Evolutionary conservation across 2,797 vertebrate genomes (phyloP).

Genomic region (Sebastes oblongus): DNA sequence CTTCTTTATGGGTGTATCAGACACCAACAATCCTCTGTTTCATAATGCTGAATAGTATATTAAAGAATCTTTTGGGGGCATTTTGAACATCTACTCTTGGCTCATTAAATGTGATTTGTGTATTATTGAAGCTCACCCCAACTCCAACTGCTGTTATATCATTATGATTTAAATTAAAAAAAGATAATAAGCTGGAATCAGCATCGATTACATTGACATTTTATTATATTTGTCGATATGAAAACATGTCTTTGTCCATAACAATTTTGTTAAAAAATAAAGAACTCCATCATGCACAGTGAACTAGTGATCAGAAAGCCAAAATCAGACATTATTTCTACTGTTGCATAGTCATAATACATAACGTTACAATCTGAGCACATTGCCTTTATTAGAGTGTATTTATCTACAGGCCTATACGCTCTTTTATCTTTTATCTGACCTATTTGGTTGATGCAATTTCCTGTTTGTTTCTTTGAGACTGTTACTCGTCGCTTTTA

Average conservation of each 20-base stretch:
- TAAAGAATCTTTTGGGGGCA: neutral
- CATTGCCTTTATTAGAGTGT: too few relatives aligned
- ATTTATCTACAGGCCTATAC: too few relatives aligned
- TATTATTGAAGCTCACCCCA: neutral
- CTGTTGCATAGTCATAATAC: neutral
- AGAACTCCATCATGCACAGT: neutral
- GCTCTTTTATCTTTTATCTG: too few relatives aligned
- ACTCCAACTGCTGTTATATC: neutral
- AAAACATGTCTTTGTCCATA: accelerated
- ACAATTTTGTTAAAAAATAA: neutral
- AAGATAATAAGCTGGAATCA: neutral
- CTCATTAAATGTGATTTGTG: neutral
- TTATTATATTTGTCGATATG: neutral
- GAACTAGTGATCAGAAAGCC: too few relatives aligned
- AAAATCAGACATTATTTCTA: neutral
- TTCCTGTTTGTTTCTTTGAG: too few relatives aligned
- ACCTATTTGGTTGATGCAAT: too few relatives aligned
- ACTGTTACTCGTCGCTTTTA: too few relatives aligned
- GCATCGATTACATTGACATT: neutral
- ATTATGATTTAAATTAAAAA: neutral
- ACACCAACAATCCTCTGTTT: neutral
- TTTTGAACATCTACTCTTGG: neutral
- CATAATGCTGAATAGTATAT: neutral
- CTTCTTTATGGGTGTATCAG: neutral
- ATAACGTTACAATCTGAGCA: neutral